phyloP scores from a whole-genome alignment of 2,797 vertebrate genomes.

The Hyperoplus lanceolatus region DNA sequence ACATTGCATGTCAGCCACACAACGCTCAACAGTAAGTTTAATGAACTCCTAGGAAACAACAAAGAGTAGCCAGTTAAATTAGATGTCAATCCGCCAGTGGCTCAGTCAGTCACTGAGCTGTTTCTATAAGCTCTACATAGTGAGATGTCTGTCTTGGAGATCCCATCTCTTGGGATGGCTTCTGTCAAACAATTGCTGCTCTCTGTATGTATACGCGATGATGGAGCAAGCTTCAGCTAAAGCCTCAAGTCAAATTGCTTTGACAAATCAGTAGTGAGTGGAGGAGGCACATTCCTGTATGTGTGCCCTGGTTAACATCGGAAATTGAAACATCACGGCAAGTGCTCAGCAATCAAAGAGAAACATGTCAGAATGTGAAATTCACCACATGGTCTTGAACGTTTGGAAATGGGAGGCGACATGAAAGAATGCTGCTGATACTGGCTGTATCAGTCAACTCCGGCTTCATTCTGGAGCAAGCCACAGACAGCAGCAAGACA shows the following conservation, averaged over 20 bases:
- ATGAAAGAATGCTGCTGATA: slow-evolving; percentile 23
- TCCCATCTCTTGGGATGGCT: slow-evolving; percentile 39
- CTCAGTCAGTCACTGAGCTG: slow-evolving; percentile 36
- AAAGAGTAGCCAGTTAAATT: slow-evolving; percentile 44
- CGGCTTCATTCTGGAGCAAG: background rate
- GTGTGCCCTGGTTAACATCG: slow-evolving; percentile 49
- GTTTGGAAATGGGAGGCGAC: slow-evolving; percentile 16
- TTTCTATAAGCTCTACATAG: slow-evolving; percentile 37
- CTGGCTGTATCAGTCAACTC: slow-evolving; percentile 41
- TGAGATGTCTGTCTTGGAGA: slow-evolving; percentile 44
- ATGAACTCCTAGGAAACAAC: slow-evolving; percentile 53
- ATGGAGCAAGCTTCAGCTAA: slow-evolving; percentile 31
- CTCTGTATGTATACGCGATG: slow-evolving; percentile 23
- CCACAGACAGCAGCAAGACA: background rate
- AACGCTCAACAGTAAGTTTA: slow-evolving; percentile 47
- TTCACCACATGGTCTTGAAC: slow-evolving; percentile 18
- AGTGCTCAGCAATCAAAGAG: slow-evolving; percentile 44
- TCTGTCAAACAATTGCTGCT: slow-evolving; percentile 19
- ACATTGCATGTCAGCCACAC: slow-evolving; percentile 30
- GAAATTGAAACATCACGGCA: slow-evolving; percentile 49
- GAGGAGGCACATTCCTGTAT: slow-evolving; percentile 23
- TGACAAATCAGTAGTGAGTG: slow-evolving; percentile 45
- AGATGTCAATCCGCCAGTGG: slow-evolving; percentile 49
- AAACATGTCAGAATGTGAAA: slow-evolving; percentile 32
- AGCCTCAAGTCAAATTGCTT: slow-evolving; percentile 45